Evolutionary conservation across 2,888 invertebrate genomes (phyloP), one percentile per base, ranked within the genome.

Genomic region (Pandemis cinnamomeana): DNA sequence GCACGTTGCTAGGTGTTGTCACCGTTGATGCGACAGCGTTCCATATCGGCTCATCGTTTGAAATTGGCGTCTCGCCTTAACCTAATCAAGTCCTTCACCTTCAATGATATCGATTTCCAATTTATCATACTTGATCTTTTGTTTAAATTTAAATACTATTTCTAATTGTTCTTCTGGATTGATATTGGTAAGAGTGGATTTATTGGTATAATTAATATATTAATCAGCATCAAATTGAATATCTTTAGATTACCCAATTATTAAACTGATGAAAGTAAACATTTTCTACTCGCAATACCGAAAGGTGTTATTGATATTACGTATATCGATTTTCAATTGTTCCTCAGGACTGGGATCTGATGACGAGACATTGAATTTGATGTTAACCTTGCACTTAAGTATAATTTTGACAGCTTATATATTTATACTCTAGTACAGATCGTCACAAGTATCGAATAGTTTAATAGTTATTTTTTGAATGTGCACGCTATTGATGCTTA

Each of bases 161-260:
- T 20, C 15, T 8, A 20, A 8, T 58, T 10, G 8, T 53, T 8
- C 0, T 48, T 6, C 41, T 67, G 36, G 5, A 8, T 41, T 36
- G 27, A 36, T 36, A 36, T 67, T 41, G 51, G 67, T 67, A 67
- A 67, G 67, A 67, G 51, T 67, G 53, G 11, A 51, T 67, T 67
- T 41, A 41, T 53, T 67, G 64, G 7, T 48, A 58, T 11, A 36
- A 46, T 66, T 13, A 27, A 48, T 48, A 53, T 41, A 48, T 67
- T 51, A 41, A 15, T 7, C 64, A 27, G 53, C 36, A 53, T 15
- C 10, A 67, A 41, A 42, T 42, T 41, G 10, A 53, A 67, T 51
- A 8, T 53, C 11, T n/a, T 53, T 53, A 10, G 46, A 13, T 11
- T 51, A n/a, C 13, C 4, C n/a, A n/a, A 51, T n/a, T 13, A 44